Evolutionary conservation across 2,888 invertebrate genomes (phyloP), one percentile per base, ranked within the genome.

Genomic region (Agrotis ipsilon): DNA sequence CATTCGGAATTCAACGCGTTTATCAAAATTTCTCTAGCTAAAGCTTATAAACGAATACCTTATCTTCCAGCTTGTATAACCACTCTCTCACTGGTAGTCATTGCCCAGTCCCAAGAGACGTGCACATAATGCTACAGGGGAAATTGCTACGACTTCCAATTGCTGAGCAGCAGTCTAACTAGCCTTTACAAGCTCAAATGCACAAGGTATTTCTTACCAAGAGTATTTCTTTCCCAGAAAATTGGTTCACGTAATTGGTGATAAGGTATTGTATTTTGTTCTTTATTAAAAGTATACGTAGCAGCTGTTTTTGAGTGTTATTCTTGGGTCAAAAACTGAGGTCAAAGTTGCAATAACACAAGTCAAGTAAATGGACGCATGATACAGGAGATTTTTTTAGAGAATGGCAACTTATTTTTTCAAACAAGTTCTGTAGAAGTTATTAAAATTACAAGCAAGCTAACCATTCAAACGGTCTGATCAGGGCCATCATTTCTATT

Each of bases 71-170:
- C 62, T 54, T 3, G 54, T 66, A 7, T 72, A 59, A 9, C 51
- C n/a, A 39, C 45, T 48, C 39, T 55, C 21, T 72, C 58, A 57
- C 48, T 16, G 75, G 58, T 74, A 68, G 62, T 72, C 67, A 68
- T 48, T 58, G 72, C 27, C 58, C 68, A 70, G 62, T 64, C 81
- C 9, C 58, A 13, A 49, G 73, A 24, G 80, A 72, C 76, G 71
- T 75, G 75, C 74, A 80, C 74, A 78, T 83, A 86, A 84, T 77
- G 76, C 73, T 72, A 73, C 79, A 72, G 65, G 85, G 83, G 74
- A 88, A 86, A 86, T 88, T 87, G 84, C 79, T 57, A 75, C 63
- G 63, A 74, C 72, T 67, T 77, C 72, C 59, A 83, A 83, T 80
- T 75, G 76, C 75, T 81, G 78, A 78, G 68, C 69, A 61, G 48